Conservation (phyloP, 2,113 vertebrate genomes). For the Triplophysa tibetana region DNA sequence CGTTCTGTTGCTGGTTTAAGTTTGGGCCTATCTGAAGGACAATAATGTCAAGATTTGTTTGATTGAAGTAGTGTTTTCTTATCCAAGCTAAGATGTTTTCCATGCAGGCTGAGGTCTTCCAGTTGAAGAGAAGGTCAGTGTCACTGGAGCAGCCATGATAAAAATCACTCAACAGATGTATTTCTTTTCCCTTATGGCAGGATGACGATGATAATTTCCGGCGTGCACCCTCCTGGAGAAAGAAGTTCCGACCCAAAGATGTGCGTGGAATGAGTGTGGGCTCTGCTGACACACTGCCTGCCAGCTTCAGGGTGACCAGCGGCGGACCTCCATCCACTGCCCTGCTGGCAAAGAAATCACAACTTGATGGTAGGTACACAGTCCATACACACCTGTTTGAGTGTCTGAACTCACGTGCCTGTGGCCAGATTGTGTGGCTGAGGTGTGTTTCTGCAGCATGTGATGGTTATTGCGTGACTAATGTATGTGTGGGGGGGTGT, state of each 20-base stretch:
- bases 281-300: slow-evolving; percentile 90
- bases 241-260: slow-evolving; percentile 97
- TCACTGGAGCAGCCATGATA: too few relatives aligned
- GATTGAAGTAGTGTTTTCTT: too few relatives aligned
- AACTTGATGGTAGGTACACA: slow-evolving; percentile 85
- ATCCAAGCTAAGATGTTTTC: too few relatives aligned
- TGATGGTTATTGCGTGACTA: neutral
- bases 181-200: slow-evolving; percentile 60
- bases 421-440: neutral
- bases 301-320: slow-evolving; percentile 90
- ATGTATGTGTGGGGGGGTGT: slow-evolving; percentile 28
- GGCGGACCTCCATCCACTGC: slow-evolving; percentile 85
- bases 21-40: too few relatives aligned
- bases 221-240: slow-evolving; percentile 95
- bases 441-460: slow-evolving; percentile 2
- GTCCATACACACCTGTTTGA: neutral
- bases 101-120: too few relatives aligned
- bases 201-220: slow-evolving; percentile 96
- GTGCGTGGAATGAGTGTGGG: slow-evolving; percentile 84
- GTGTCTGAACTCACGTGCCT: neutral
- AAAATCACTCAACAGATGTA: too few relatives aligned
- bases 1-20: too few relatives aligned
- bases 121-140: too few relatives aligned
- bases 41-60: too few relatives aligned
- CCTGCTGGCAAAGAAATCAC: slow-evolving; percentile 93